Evolutionary conservation across 1,140 invertebrate species (phyloP).

Genomic region (Thaumetopoea pityocampa): DNA sequence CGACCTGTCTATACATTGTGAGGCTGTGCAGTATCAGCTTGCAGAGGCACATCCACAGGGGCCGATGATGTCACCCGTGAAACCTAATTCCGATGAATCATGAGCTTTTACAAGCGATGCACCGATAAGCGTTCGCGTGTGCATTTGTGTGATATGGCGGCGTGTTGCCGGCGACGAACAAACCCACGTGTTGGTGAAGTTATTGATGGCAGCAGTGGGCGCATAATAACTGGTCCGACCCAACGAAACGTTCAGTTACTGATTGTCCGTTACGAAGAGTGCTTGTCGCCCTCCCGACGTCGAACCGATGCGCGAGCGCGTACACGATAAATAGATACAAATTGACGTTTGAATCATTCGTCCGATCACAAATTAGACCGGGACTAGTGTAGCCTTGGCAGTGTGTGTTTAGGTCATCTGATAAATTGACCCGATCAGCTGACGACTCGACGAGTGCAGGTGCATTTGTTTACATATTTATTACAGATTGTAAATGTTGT

Average conservation of each 20-base stretch:
- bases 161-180: slow-evolving; percentile 31
- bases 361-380: slow-evolving; percentile 31
- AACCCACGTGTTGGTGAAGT: slow-evolving; percentile 64
- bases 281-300: slow-evolving; percentile 41
- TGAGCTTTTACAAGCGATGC: slow-evolving; percentile 65
- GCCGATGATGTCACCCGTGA: slow-evolving; percentile 56
- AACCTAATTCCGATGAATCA: slow-evolving; percentile 68
- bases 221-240: slow-evolving; percentile 68
- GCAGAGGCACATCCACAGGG: slow-evolving; percentile 13
- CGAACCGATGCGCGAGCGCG: slow-evolving; percentile 50
- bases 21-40: slow-evolving; percentile 6
- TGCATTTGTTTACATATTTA: slow-evolving; percentile 40
- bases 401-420: slow-evolving; percentile 41
- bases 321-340: slow-evolving; percentile 42
- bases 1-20: background rate
- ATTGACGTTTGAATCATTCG: slow-evolving; percentile 29
- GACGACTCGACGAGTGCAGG: slow-evolving; percentile 53
- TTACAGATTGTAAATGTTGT: slow-evolving; percentile 1
- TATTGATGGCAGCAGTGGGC: slow-evolving; percentile 63
- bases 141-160: slow-evolving; percentile 51
- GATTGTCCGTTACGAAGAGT: slow-evolving; percentile 54
- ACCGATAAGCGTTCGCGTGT: slow-evolving; percentile 58
- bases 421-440: slow-evolving; percentile 39
- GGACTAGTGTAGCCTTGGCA: slow-evolving; percentile 40
- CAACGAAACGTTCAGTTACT: slow-evolving; percentile 57